Base-by-base conservation (phyloP, 2,797 vertebrate species). In the Staurois parvus region DNA sequence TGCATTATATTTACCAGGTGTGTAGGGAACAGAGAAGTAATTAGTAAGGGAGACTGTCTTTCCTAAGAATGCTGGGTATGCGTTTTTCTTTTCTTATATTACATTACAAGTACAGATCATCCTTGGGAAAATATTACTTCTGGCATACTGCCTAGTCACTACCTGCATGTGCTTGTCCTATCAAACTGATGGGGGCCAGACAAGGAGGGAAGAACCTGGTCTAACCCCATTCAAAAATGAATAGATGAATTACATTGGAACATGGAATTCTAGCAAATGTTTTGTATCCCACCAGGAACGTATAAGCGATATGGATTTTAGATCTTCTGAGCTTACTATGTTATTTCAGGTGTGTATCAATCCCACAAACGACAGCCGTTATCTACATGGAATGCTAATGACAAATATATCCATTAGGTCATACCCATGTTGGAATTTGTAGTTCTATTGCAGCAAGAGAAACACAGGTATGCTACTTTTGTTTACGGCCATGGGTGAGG, bases 111-210 rank as follows among this genome's bases (percentile, higher is more conserved):
- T 77, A 86, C 79, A 64, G 79, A 76, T 86, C 84, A 77, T 76
- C 66, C 72, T 69, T 86, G 72, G 73, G 79, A 86, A 85, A 81
- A 86, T 86, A 81, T 81, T 86, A 82, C 79, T 76, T 6, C 84
- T 86, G 84, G 84, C 72, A 45, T 10, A 24, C 8, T 86, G 84
- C 84, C 84, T 42, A 81, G 79, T 48, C 26, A 56, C 45, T 86
- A 82, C 84, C 84, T 86, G 84, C 73, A 70, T 74, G 62, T 86
- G 64, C 84, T 86, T 81, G 77, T 85, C 62, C 42, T 79, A 80
- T 80, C 77, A 80, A 73, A 37, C 72, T 40, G 72, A 80, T 80
- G 59, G 26, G 34, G 69, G 84, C 69, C 69, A 73, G 79, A 40
- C 76, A 72, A 45, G 59, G 76, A 52, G 40, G 42, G 77, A 26